Evolutionary conservation across 2,113 vertebrate species (phyloP), one percentile per base, ranked within the genome.

Genomic region (Aramus guarauna): DNA sequence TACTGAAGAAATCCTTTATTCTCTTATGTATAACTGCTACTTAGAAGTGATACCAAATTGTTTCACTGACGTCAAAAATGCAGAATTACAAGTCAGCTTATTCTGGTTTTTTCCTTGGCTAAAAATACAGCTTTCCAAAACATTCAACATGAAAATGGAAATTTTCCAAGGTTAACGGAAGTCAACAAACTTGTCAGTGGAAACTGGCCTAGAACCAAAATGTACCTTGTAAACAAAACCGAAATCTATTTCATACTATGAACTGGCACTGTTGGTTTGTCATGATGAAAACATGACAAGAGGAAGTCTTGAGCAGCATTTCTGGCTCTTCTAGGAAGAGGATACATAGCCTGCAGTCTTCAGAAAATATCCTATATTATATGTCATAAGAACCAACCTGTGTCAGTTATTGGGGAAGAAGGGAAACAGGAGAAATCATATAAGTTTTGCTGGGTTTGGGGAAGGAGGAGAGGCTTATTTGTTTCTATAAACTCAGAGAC

Each of bases 51-150:
- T 39, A 92, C n/a, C 58, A 97, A 94, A 96, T 85, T 94, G 79
- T 92, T 95, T 88, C 88, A 85, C 79, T 97, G 96, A 97, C 59
- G 41, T 94, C 48, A 96, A 90, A 90, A 96, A 76, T 48, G 43
- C 76, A 85, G 68, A 95, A 96, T 83, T 96, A 94, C 73, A 84
- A 96, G 75, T 93, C 96, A 95, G 86, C 86, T 95, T 89, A 77
- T 96, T 95, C 67, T 73, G 84, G 6, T 59, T 82, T 88, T 10
- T 5, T 2, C 48, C 23, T 58, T 77, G 43, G 72, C 86, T 96
- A 96, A 96, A 97, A 95, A 96, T 96, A 92, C 0, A 91, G 60
- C 47, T 84, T 95, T 91, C 67, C 41, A 94, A 86, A 94, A 88
- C 20, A 91, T 77, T 47, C 69, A 87, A n/a, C 45, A 92, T 34